Evolutionary conservation across 2,797 vertebrate genomes (phyloP), one percentile per base, ranked within the genome.

Genomic region (Scleropages formosus): DNA sequence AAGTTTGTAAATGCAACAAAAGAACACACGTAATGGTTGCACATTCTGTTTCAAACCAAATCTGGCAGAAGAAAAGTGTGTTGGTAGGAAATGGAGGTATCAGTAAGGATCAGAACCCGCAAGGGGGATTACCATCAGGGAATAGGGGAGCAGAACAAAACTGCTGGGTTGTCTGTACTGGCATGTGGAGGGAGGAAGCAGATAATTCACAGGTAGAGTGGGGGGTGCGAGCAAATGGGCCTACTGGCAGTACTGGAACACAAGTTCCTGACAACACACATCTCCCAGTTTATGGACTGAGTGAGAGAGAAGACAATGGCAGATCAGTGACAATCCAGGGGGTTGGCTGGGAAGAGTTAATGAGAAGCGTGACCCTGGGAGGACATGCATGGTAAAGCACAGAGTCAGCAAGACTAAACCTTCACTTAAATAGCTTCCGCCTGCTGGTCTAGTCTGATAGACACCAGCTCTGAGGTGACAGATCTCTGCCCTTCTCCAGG

Each of bases 21-120:
- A n/a, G n/a, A n/a, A n/a, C n/a, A n/a, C n/a, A n/a, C n/a, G 39
- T 47, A 47, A 68, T 68, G 20, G 68, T 24, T 51, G 49, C 44
- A 20, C 4, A 68, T 11, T 11, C 2, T 68, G 62, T 44, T 22
- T 26, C 20, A 51, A 22, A 68, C n/a, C n/a, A 31, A 31, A 39
- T 27, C 27, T 62, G 6, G n/a, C 46, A 51, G n/a, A 44, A 49
- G 22, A 22, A 46, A 68, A 70, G 12, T 24, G 24, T 11, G 10
- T 53, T 46, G 46, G 15, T 10, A 13, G 46, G 46, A 69, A 69
- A 22, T 44, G 44, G 66, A 31, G 24, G 67, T 18, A 18, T 56
- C 53, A 56, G 53, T 56, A 56, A 56, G 18, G 9, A 53, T 12
- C 12, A 56, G 18, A 56, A 56, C 31, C 31, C 39, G 31, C 11